Conservation (phyloP, 2,113 vertebrate genomes). For the Aspidoscelis tigris region DNA sequence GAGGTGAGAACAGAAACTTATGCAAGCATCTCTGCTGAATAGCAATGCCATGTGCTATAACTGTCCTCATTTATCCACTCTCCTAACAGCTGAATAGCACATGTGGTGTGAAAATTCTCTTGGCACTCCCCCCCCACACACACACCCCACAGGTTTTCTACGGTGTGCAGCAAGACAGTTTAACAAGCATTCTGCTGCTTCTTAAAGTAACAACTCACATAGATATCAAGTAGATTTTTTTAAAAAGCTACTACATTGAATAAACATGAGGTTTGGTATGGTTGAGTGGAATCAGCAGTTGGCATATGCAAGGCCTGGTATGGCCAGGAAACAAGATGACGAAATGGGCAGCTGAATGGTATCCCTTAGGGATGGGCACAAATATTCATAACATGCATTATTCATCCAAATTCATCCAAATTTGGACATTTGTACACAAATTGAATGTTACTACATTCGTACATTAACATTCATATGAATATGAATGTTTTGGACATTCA, state of each 20-base stretch:
- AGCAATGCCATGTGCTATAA: conserved; percentile 16
- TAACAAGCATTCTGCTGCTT: neutral
- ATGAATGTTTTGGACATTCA: too few species aligned
- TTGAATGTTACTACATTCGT: too few species aligned
- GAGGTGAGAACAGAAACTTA: conserved; percentile 39
- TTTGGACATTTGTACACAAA: too few species aligned
- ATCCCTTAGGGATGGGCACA: too few species aligned
- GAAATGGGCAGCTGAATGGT: neutral
- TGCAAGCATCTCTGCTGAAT: conserved; percentile 10
- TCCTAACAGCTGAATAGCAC: conserved; percentile 34
- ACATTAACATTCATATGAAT: too few species aligned
- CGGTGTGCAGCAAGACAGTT: neutral
- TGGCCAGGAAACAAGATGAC: neutral
- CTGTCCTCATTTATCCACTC: conserved; percentile 33
- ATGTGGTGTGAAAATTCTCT: conserved; percentile 34
- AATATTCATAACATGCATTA: too few species aligned
- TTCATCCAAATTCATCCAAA: too few species aligned
- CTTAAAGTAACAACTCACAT: neutral
- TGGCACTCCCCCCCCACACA: neutral
- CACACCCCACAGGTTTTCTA: neutral
- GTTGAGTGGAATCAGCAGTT: neutral
- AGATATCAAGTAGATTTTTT: neutral
- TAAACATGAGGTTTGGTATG: neutral
- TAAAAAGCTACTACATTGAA: neutral
- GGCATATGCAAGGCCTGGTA: too few species aligned